Evolutionary conservation across 1,140 invertebrate genomes (phyloP), one percentile per base, ranked within the genome.

Genomic region (Vanessa atalanta): DNA sequence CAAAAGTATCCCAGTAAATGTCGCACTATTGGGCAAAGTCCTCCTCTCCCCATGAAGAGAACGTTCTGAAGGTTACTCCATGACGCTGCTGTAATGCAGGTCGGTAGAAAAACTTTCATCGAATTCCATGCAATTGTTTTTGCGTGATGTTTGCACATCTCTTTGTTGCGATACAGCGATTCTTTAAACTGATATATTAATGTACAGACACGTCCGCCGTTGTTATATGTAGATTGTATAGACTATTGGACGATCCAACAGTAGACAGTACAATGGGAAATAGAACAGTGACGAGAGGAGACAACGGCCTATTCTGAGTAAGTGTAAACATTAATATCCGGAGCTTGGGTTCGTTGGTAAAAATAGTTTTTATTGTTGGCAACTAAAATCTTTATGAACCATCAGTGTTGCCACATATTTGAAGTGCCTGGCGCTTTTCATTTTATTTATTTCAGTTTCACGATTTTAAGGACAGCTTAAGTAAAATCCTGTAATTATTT

Each of bases 341-440:
- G 60, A 14, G 47, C 20, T 48, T 20, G 69, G 37, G 20, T 15
- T 51, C n/a, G 20, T 5, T 20, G 23, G 48, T 51, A 55, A 65
- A 71, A 71, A 71, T 71, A 71, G 70, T 65, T 71, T 71, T 71
- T 65, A 71, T 71, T 71, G 61, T 55, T 70, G 37, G 57, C 47
- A 26, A 57, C 31, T 61, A 37, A 15, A 37, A 7, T 63, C 68
- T 70, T 63, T 26, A 16, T 70, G 65, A 51, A 31, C 48, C 64
- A 65, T 65, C 16, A 5, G 16, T 26, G 20, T 57, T 57, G 55
- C 55, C 55, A 23, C 55, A 55, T 55, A 57, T 20, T 65, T 66
- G 26, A 51, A 50, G 47, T 51, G 50, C 26, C 31, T 57, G n/a
- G 50, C 3, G 4, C 1, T n/a, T 20, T 13, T 48, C 26, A 23